These are phyloP conservation scores for Lutjanus campechanus DNA, from an alignment of 2,797 vertebrate genomes.

Conservation along the genomic window DNA sequence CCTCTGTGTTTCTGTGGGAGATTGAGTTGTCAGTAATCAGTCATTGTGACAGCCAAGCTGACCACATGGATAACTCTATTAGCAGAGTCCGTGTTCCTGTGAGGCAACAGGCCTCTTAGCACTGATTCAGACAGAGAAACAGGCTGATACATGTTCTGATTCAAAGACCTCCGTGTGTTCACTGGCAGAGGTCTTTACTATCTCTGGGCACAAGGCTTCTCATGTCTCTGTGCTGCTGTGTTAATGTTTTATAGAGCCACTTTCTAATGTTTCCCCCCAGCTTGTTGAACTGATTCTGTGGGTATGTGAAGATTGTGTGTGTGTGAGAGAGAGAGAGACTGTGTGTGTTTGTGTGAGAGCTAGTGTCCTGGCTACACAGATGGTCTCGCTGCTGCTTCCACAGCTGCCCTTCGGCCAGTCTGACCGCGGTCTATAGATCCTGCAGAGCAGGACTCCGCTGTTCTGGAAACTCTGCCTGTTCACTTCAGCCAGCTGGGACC, in stretches of 20 bases:
- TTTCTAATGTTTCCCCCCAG: conserved; percentile 48
- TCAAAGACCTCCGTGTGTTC: conserved; percentile 19
- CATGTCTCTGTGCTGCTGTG: conserved; percentile 28
- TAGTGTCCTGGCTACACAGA: conserved; percentile 32
- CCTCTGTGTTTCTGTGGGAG: conserved; percentile 56
- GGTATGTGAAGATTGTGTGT: background rate
- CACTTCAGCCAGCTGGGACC: conserved; percentile 33
- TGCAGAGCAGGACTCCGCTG: conserved; percentile 35
- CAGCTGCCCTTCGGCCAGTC: conserved; percentile 54
- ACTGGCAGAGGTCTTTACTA: conserved; percentile 20
- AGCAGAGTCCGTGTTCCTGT: conserved; percentile 50
- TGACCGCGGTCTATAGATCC: conserved; percentile 28
- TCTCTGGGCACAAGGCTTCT: conserved; percentile 34
- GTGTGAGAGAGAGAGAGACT: background rate
- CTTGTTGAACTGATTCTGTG: conserved; percentile 25
- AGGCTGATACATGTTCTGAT: conserved; percentile 13
- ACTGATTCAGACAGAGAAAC: conserved; percentile 36
- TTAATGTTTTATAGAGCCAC: conserved; percentile 63
- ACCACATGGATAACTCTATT: conserved; percentile 60
- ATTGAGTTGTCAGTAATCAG: conserved; percentile 71
- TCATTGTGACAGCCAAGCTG: conserved; percentile 61
- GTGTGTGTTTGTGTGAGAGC: background rate
- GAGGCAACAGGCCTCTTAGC: conserved; percentile 52
- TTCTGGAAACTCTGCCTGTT: conserved; percentile 39
- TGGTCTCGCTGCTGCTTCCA: conserved; percentile 35